These are phyloP conservation scores for Drosophila nigritarsus DNA, from an alignment of 2,888 invertebrate species.

Conservation along the genomic window DNA sequence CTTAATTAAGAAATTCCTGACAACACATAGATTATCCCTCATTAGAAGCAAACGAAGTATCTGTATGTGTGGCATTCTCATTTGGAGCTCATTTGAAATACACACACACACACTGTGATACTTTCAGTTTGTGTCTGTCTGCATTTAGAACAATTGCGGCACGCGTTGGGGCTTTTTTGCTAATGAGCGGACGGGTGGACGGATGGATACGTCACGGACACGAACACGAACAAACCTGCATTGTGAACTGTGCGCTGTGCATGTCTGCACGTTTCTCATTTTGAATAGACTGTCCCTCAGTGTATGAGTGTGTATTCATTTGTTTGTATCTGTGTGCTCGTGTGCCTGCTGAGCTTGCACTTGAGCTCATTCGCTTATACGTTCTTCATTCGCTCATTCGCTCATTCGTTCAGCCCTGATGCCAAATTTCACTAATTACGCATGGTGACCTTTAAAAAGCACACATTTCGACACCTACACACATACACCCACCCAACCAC, in stretches of 20 bases:
- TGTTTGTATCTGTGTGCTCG: conserved; percentile 16
- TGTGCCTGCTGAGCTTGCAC: conserved; percentile 46
- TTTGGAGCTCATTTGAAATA: conserved; percentile 32
- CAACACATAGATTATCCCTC: conserved; percentile 1
- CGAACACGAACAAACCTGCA: conserved; percentile 42
- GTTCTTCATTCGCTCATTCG: conserved; percentile 27
- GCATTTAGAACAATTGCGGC: conserved; percentile 62
- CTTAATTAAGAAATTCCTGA: conserved; percentile 5
- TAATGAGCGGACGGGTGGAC: conserved; percentile 69
- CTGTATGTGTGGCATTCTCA: conserved; percentile 7
- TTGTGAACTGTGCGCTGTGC: conserved; percentile 38
- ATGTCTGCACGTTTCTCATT: conserved; percentile 62
- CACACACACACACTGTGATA: conserved; percentile 9
- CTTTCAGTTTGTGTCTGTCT: conserved; percentile 46
- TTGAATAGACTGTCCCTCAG: conserved; percentile 44
- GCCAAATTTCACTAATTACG: conserved; percentile 80
- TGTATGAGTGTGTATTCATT: conserved; percentile 17
- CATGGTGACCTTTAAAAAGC: conserved; percentile 54
- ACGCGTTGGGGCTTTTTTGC: conserved; percentile 61
- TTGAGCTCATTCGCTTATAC: conserved; percentile 56
- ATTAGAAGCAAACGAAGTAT: conserved; percentile 28
- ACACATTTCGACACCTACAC: conserved; percentile 8
- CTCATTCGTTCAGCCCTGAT: conserved; percentile 49
- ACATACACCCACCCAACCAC: conserved; percentile 1
- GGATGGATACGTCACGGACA: conserved; percentile 60